Percentiles rank a stretch among this genome's conserved stretches.
These are phyloP conservation scores for Callyntrura guangdongensis DNA, from an alignment of 2,888 invertebrate genomes.

Conservation along the genomic window DNA sequence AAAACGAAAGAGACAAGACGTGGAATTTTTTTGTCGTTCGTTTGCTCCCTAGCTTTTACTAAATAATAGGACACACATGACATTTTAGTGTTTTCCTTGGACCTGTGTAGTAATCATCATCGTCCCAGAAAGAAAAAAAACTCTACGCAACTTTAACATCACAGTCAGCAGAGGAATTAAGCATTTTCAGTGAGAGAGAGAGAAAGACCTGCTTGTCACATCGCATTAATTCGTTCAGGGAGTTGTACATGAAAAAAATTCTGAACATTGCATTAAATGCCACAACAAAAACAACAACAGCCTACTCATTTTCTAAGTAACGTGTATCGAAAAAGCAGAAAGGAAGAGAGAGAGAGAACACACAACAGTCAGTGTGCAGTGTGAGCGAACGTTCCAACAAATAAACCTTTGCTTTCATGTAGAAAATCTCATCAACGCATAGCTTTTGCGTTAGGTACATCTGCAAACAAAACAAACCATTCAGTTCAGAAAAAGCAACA, in stretches of 20 bases:
- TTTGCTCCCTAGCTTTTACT: constrained; percentile 47
- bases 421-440: constrained; percentile 55
- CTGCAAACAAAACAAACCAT: constrained; percentile 77
- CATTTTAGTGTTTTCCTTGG: constrained; percentile 64
- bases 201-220: constrained; percentile 74
- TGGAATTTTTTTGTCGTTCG: not conserved
- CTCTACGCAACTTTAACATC: constrained; percentile 1
- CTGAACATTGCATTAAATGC: constrained; percentile 39
- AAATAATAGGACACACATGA: constrained; percentile 14
- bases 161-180: constrained; percentile 58
- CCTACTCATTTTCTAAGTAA: constrained; percentile 49
- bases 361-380: too few species aligned
- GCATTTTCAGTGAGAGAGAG: constrained; percentile 38
- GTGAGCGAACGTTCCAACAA: constrained; percentile 32
- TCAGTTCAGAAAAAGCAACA: constrained; percentile 61
- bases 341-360: too few species aligned
- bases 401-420: constrained; percentile 35
- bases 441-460: constrained; percentile 67
- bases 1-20: constrained; percentile 29
- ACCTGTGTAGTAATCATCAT: constrained; percentile 42
- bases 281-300: constrained; percentile 49
- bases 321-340: too few species aligned
- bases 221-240: constrained; percentile 72
- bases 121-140: not conserved
- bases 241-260: constrained; percentile 19